phyloP scores from a whole-genome alignment of 2,113 vertebrate species.

The Rynchops niger region DNA sequence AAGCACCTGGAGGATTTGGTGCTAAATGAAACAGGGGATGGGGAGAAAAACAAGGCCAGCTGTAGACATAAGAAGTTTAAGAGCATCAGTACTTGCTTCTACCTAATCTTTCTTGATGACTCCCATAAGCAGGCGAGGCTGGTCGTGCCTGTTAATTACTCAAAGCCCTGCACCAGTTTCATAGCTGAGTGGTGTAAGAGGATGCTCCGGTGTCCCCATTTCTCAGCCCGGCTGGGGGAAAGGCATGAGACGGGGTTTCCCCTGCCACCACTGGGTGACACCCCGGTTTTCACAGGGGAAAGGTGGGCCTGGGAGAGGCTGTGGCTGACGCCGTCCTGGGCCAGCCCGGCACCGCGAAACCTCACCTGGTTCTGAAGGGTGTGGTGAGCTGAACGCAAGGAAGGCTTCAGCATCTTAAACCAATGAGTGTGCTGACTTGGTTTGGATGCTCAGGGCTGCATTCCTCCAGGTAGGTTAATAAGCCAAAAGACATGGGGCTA shows the following conservation, averaged over 20 bases:
- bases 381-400: neutral
- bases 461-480: neutral
- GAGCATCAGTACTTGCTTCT: conserved; percentile 52
- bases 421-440: neutral
- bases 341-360: neutral
- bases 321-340: neutral
- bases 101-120: conserved; percentile 60
- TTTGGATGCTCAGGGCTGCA: neutral
- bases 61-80: conserved; percentile 67
- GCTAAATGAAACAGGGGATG: neutral
- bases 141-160: conserved; percentile 39
- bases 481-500: accelerated
- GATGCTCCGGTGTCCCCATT: conserved; percentile 37
- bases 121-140: conserved; percentile 30
- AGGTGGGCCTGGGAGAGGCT: neutral
- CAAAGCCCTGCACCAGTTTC: conserved; percentile 12
- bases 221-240: neutral
- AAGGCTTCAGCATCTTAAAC: neutral
- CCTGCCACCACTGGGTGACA: neutral
- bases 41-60: conserved; percentile 24
- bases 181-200: conserved; percentile 25
- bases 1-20: conserved; percentile 47
- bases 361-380: neutral
- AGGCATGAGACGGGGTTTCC: neutral
- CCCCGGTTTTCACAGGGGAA: neutral